Conservation (phyloP, 2,113 vertebrate species). For the Scomber colias region DNA sequence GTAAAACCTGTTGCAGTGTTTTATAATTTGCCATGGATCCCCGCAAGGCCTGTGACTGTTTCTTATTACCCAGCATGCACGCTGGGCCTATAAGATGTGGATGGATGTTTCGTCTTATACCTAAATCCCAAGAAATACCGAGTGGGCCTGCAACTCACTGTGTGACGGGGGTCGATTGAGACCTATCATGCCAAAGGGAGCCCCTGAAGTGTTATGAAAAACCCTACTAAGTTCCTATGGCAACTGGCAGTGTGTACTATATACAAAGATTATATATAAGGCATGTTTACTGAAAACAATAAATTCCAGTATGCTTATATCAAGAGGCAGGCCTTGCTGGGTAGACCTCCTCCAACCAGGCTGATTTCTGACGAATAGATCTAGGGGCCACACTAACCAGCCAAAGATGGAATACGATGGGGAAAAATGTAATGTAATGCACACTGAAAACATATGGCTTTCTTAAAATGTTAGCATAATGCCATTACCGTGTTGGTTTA, state of each 20-base stretch:
- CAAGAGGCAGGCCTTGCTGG: constrained; percentile 52
- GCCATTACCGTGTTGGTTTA: constrained; percentile 31
- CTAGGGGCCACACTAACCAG: constrained; percentile 38
- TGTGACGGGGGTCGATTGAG: constrained; percentile 41
- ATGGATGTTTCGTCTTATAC: constrained; percentile 57
- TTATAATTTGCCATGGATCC: constrained; percentile 71
- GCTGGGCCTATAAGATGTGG: constrained; percentile 35
- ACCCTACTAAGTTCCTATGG: constrained; percentile 68
- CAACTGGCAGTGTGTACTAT: constrained; percentile 64
- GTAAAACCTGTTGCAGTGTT: constrained; percentile 74
- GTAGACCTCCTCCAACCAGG: constrained; percentile 23
- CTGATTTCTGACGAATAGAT: constrained; percentile 42
- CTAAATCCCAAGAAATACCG: constrained; percentile 42
- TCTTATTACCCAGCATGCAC: constrained; percentile 68
- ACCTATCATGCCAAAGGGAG: constrained; percentile 42
- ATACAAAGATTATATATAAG: constrained; percentile 66
- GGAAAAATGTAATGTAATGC: constrained; percentile 8
- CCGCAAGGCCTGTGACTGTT: constrained; percentile 65
- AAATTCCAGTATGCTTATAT: constrained; percentile 79
- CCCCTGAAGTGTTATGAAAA: constrained; percentile 74
- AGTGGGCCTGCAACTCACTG: constrained; percentile 14
- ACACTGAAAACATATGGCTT: constrained; percentile 59
- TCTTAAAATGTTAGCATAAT: constrained; percentile 43
- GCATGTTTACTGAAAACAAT: constrained; percentile 82
- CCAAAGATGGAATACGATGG: constrained; percentile 48